Evolutionary conservation across 2,113 vertebrate species (phyloP).

Genomic region (Elachura formosa): DNA sequence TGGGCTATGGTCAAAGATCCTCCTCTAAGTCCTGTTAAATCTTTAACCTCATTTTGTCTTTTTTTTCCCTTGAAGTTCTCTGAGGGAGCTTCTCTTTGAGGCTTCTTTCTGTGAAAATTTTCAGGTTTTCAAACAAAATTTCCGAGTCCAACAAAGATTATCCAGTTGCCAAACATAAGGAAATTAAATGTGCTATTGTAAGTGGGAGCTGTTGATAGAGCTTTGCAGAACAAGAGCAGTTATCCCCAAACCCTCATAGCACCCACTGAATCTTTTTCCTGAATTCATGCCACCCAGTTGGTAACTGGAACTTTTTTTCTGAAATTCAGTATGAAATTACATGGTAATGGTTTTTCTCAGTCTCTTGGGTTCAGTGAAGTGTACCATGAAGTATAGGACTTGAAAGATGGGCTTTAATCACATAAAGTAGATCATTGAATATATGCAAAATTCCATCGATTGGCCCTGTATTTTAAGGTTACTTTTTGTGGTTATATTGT

Average conservation of each 20-base stretch:
- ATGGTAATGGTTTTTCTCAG: neutral
- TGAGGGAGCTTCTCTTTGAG: neutral
- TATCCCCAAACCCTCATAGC: neutral
- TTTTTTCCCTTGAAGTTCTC: neutral
- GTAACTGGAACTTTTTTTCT: neutral
- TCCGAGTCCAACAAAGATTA: neutral
- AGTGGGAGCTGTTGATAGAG: neutral
- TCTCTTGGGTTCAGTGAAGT: neutral
- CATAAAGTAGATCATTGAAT: neutral
- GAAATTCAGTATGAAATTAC: neutral
- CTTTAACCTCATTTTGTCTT: neutral
- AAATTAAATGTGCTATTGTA: neutral
- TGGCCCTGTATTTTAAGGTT: neutral
- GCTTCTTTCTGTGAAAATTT: neutral
- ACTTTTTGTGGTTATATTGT: neutral
- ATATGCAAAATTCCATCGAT: neutral
- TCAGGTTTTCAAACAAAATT: neutral
- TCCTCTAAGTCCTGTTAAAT: neutral
- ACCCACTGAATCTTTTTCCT: neutral
- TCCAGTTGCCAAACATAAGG: neutral
- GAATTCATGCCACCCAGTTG: neutral
- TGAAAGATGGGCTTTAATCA: neutral
- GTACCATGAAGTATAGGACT: neutral
- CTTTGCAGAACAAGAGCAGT: neutral
- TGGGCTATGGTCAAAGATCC: neutral